Conservation (phyloP, 2,888 invertebrate genomes). For the Andrena bucephala region DNA sequence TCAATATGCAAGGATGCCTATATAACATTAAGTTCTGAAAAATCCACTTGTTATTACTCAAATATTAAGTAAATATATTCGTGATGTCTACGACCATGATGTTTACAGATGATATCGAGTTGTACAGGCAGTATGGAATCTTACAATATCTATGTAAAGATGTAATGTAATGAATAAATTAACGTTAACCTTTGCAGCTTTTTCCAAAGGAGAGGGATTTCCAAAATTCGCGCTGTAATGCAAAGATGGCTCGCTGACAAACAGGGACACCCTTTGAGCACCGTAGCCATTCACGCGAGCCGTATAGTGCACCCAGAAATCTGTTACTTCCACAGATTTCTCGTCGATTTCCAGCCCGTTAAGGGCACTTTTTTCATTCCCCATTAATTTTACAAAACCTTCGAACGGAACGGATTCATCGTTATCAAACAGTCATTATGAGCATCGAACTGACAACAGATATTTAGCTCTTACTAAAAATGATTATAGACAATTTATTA, state of each 20-base stretch:
- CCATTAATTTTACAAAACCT: conserved; percentile 86
- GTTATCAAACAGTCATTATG: neutral
- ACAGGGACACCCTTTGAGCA: conserved; percentile 90
- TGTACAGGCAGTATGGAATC: neutral
- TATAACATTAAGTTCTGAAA: conserved; percentile 93
- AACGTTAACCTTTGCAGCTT: conserved; percentile 89
- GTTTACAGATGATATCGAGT: neutral
- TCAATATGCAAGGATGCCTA: conserved; percentile 94
- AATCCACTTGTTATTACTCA: conserved; percentile 37
- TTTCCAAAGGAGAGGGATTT: conserved; percentile 89
- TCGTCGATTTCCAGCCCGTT: conserved; percentile 91
- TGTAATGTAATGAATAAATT: conserved; percentile 26
- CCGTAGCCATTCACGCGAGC: conserved; percentile 88
- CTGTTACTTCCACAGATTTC: conserved; percentile 91
- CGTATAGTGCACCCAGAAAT: conserved; percentile 91
- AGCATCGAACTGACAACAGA: neutral
- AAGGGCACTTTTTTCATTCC: conserved; percentile 90
- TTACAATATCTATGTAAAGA: neutral
- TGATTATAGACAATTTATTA: neutral
- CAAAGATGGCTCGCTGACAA: conserved; percentile 90
- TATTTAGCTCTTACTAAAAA: conserved; percentile 7
- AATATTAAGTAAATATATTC: neutral
- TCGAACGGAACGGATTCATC: neutral
- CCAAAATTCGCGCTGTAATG: conserved; percentile 82
- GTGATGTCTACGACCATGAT: no score